phyloP scores from a whole-genome alignment of 2,888 invertebrate genomes.

The Hartigia nigra region DNA sequence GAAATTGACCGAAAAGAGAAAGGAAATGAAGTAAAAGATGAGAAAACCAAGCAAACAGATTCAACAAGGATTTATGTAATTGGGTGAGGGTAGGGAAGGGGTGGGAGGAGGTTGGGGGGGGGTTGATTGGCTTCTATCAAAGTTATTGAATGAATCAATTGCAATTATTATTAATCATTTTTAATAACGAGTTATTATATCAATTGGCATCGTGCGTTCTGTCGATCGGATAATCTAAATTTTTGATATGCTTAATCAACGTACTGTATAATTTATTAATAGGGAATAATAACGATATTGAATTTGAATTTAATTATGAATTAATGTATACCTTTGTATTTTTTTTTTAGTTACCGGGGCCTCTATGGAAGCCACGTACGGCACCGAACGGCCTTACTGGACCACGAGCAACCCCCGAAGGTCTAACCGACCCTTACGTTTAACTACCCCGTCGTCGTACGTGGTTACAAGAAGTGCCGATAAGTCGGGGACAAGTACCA shows the following conservation, averaged over 20 bases:
- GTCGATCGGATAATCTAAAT: not conserved
- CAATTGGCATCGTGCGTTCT: too few species aligned
- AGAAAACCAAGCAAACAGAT: not conserved
- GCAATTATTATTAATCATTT: too few species aligned
- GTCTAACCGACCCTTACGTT: slow-evolving; percentile 29
- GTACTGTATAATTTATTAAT: not conserved
- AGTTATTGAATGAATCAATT: not conserved
- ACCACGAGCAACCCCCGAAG: slow-evolving; percentile 33
- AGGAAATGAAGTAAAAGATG: not conserved
- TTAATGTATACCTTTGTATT: not conserved
- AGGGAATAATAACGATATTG: not conserved
- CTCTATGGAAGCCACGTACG: slow-evolving; percentile 41
- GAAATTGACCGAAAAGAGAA: not conserved
- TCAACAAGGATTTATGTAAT: not conserved
- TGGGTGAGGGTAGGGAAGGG: not conserved
- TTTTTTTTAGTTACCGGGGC: slow-evolving; percentile 52
- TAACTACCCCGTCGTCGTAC: slow-evolving; percentile 19
- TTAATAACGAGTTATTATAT: too few species aligned
- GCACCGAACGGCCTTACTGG: slow-evolving; percentile 37
- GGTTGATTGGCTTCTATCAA: not conserved
- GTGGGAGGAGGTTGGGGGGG: too few species aligned
- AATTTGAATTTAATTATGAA: too few species aligned
- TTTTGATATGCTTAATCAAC: not conserved
- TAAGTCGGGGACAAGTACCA: not conserved
- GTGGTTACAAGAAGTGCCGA: not conserved